Percentiles rank a stretch among this genome's conserved stretches.
Evolutionary conservation across 2,113 vertebrate species (phyloP).

Genomic region (Fregata magnificens): DNA sequence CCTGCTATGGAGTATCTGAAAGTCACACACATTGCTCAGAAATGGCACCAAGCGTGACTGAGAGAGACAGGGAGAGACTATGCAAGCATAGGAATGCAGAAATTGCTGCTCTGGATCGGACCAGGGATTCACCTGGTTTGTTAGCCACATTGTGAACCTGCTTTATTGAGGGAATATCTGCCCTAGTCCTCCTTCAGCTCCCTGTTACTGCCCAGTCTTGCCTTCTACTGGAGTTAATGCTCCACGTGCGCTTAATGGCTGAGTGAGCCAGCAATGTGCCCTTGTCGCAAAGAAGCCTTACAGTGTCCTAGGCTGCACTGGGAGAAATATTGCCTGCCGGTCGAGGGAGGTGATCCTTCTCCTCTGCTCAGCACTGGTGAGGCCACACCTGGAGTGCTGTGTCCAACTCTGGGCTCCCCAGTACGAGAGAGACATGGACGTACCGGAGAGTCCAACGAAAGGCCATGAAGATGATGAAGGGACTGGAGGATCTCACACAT

Average conservation of each 20-base stretch:
- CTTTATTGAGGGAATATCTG: neutral
- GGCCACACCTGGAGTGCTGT: neutral
- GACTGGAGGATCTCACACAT: neutral
- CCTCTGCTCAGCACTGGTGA: neutral
- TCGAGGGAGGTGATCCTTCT: rapidly evolving
- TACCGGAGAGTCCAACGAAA: neutral
- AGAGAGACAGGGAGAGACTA: neutral
- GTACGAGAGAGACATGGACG: neutral
- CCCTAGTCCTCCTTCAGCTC: neutral
- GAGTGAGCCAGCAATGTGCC: neutral
- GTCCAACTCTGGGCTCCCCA: neutral
- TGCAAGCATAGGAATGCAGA: neutral
- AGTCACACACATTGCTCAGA: neutral
- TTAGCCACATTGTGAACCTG: neutral
- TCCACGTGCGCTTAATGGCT: neutral
- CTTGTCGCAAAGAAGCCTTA: neutral
- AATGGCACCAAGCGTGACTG: neutral
- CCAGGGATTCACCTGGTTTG: neutral
- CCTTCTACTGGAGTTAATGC: neutral
- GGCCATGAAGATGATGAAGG: neutral
- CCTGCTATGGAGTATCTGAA: neutral
- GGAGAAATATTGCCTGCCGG: neutral
- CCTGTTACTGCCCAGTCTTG: neutral
- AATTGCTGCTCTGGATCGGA: neutral
- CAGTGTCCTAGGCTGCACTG: neutral